Conservation (phyloP, 2,888 invertebrate species). For the Tenthredo distinguenda region DNA sequence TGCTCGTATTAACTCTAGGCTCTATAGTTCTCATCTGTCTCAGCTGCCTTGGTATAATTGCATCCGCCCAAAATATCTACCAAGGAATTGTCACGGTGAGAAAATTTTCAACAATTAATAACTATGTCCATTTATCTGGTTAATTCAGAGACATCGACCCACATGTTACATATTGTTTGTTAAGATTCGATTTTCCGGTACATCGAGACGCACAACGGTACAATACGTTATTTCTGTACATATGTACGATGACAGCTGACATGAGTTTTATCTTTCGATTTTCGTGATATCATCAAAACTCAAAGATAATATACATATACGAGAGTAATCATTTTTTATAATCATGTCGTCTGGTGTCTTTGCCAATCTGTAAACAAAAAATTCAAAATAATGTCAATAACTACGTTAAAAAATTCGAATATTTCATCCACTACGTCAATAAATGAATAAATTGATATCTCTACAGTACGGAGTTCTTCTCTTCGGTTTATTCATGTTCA, state of each 20-base stretch:
- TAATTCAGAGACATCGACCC: too few relatives aligned
- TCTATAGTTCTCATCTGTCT: background rate
- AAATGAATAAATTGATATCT: background rate
- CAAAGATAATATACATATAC: too few relatives aligned
- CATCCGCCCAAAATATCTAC: constrained; percentile 6
- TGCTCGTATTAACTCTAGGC: constrained; percentile 8
- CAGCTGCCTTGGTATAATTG: constrained; percentile 45
- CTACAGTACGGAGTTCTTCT: constrained; percentile 43
- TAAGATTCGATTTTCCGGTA: background rate
- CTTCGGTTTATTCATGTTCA: constrained; percentile 40
- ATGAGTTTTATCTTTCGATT: too few relatives aligned
- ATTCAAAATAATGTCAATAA: too few relatives aligned
- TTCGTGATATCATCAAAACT: background rate
- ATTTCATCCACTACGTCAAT: background rate
- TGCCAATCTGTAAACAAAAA: background rate
- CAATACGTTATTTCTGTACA: background rate
- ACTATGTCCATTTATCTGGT: too few relatives aligned
- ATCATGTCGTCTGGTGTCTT: background rate
- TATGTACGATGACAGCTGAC: too few relatives aligned
- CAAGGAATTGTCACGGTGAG: constrained; percentile 51
- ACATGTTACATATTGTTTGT: background rate
- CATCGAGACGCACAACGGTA: background rate
- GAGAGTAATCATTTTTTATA: too few relatives aligned
- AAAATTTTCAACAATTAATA: background rate
- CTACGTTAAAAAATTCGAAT: too few relatives aligned